Evolutionary conservation across 2,797 vertebrate species (phyloP).

Genomic region (Lemur catta): DNA sequence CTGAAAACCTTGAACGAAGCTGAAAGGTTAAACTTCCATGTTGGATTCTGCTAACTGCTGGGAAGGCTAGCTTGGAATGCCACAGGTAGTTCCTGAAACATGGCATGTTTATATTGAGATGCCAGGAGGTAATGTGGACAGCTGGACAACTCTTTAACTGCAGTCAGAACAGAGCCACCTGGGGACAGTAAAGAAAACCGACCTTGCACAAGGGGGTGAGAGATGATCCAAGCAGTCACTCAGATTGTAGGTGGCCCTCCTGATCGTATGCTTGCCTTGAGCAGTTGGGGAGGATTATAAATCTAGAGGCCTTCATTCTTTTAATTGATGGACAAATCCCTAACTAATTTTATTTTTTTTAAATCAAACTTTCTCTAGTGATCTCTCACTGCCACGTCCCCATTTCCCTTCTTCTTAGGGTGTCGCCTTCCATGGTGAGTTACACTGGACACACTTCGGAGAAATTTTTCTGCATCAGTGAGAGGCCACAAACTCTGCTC

Average conservation of each 20-base stretch:
- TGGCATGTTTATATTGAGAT: background rate
- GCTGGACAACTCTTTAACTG: background rate
- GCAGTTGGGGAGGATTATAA: background rate
- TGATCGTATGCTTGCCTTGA: background rate
- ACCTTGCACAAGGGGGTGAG: background rate
- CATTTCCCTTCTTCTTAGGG: background rate
- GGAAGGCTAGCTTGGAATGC: background rate
- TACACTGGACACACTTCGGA: background rate
- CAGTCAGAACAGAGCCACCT: background rate
- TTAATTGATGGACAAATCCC: background rate
- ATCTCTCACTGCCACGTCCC: background rate
- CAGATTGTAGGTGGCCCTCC: background rate
- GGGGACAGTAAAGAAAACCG: background rate
- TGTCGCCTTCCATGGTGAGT: background rate
- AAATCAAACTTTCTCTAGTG: background rate
- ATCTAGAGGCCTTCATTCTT: background rate
- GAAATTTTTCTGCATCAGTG: background rate
- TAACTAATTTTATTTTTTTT: background rate
- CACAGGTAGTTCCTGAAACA: background rate
- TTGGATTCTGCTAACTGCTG: background rate
- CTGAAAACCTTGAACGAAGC: background rate
- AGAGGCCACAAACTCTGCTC: background rate
- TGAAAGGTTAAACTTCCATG: background rate
- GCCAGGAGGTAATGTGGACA: background rate
- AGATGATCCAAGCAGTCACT: background rate